Evolutionary conservation across 2,888 invertebrate species (phyloP).

Genomic region (Acanthosepion lycidas): DNA sequence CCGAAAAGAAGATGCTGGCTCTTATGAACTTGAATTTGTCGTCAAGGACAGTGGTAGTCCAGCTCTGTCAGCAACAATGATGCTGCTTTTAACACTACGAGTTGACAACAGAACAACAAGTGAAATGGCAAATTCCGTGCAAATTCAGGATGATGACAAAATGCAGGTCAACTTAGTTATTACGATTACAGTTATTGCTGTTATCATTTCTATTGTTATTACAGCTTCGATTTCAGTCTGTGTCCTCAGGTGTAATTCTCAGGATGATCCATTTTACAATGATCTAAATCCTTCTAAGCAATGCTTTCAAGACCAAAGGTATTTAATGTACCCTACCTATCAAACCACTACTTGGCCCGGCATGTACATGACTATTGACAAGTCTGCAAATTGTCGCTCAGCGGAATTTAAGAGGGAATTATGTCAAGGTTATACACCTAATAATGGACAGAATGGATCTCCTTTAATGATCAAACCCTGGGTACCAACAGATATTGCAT

Average conservation of each 20-base stretch:
- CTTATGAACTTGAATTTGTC: background rate
- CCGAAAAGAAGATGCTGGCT: conserved; percentile 4
- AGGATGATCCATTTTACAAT: background rate
- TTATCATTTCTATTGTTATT: background rate
- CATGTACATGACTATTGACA: background rate
- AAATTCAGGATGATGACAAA: background rate
- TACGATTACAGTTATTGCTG: background rate
- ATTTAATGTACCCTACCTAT: background rate
- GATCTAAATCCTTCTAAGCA: background rate
- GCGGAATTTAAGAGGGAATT: background rate
- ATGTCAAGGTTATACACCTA: background rate
- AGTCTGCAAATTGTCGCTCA: background rate
- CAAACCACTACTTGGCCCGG: background rate
- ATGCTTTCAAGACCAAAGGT: background rate
- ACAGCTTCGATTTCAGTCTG: background rate
- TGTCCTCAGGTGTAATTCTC: background rate
- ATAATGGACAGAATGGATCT: background rate
- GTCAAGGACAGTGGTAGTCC: background rate
- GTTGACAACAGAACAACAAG: background rate
- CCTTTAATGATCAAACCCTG: background rate
- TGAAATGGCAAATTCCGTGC: background rate
- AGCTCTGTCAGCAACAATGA: background rate
- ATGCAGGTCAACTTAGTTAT: background rate
- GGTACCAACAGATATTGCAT: conserved; percentile 1
- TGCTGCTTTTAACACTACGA: background rate